Conservation (phyloP, 1,140 invertebrate species). For the Luehdorfia chinensis region DNA sequence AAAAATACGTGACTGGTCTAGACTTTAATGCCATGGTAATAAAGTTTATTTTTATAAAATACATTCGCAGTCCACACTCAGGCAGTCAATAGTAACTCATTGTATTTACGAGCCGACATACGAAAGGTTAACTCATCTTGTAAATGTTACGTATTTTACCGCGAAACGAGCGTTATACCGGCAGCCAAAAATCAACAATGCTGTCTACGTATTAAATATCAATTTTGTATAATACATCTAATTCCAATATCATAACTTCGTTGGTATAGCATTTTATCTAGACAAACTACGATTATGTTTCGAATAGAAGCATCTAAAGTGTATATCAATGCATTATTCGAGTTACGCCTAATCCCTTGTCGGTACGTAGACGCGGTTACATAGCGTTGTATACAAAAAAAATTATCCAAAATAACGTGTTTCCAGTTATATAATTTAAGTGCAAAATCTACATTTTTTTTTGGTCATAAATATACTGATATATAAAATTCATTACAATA, state of each 20-base stretch:
- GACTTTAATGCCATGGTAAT: too few relatives aligned
- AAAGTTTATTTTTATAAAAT: too few relatives aligned
- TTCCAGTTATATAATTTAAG: slow-evolving; percentile 48
- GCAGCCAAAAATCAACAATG: slow-evolving; percentile 5
- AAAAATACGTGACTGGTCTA: too few relatives aligned
- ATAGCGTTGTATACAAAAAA: slow-evolving; percentile 34
- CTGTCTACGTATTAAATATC: background rate
- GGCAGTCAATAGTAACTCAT: too few relatives aligned
- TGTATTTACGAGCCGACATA: too few relatives aligned
- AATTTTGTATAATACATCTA: slow-evolving; percentile 7
- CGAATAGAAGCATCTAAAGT: slow-evolving; percentile 18
- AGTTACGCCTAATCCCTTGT: slow-evolving; percentile 20
- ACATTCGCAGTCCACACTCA: too few relatives aligned
- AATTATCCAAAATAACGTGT: slow-evolving; percentile 50
- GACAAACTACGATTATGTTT: slow-evolving; percentile 14
- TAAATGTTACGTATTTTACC: too few relatives aligned
- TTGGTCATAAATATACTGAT: slow-evolving; percentile 72
- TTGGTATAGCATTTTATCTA: slow-evolving; percentile 6
- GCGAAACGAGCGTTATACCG: too few relatives aligned
- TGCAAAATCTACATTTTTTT: slow-evolving; percentile 71
- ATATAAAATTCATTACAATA: slow-evolving; percentile 58
- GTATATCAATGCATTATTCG: slow-evolving; percentile 14
- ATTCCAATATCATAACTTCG: slow-evolving; percentile 10
- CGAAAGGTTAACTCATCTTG: too few relatives aligned
- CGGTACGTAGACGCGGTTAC: slow-evolving; percentile 25